phyloP scores from a whole-genome alignment of 2,888 invertebrate genomes.

The Gandaritis pyraliata region DNA sequence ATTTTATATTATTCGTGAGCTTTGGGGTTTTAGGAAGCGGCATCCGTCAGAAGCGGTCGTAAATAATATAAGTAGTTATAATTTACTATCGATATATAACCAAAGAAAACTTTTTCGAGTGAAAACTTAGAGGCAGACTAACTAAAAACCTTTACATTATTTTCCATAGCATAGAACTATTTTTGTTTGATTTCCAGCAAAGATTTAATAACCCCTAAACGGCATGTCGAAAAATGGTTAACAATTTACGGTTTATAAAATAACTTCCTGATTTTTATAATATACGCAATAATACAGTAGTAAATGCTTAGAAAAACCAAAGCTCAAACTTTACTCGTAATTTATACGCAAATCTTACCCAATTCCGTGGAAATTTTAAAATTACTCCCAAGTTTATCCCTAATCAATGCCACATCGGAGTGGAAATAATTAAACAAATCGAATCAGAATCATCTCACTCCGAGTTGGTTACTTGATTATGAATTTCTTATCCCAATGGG shows the following conservation, averaged over 20 bases:
- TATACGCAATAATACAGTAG: background rate
- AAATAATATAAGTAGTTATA: no score
- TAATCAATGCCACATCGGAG: slow-evolving; percentile 24
- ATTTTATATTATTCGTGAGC: slow-evolving; percentile 8
- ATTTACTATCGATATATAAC: no score
- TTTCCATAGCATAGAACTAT: no score
- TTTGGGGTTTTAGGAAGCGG: background rate
- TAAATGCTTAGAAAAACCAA: background rate
- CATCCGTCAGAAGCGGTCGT: background rate
- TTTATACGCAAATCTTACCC: slow-evolving; percentile 6
- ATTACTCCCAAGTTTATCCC: slow-evolving; percentile 27
- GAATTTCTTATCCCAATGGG: slow-evolving; percentile 43
- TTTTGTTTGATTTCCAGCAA: no score
- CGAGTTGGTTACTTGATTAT: slow-evolving; percentile 34
- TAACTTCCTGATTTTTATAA: no score
- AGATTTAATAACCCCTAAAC: no score
- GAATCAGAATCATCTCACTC: slow-evolving; percentile 41
- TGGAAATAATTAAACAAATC: slow-evolving; percentile 40
- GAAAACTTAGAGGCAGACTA: no score
- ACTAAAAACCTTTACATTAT: no score
- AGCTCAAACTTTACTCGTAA: slow-evolving; percentile 5
- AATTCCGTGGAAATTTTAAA: slow-evolving; percentile 14
- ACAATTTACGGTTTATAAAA: no score
- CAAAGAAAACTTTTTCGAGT: no score
- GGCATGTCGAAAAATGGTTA: no score